Evolutionary conservation across 2,888 invertebrate genomes (phyloP).

Genomic region (Diarsia rubi): DNA sequence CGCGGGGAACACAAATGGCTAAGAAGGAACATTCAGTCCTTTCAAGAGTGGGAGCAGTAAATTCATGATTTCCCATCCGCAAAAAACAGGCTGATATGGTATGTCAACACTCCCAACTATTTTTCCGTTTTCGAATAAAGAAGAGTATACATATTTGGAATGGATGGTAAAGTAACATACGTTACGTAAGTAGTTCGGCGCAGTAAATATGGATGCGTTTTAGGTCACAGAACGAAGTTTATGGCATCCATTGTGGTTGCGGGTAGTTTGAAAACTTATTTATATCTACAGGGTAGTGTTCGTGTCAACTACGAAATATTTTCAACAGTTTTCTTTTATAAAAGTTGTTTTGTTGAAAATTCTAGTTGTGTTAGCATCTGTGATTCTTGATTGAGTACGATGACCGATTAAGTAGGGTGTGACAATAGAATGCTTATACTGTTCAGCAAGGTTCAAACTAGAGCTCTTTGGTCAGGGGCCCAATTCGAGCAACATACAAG

Average conservation of each 20-base stretch:
- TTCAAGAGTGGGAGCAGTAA: no score
- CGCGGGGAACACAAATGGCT: no score
- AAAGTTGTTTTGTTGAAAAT: background rate
- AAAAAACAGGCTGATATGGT: no score
- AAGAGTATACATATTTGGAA: constrained; percentile 5
- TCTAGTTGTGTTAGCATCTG: background rate
- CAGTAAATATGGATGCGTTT: constrained; percentile 45
- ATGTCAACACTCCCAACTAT: background rate
- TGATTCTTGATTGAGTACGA: background rate
- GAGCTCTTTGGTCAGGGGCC: no score
- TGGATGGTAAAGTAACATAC: background rate
- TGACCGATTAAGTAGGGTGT: no score
- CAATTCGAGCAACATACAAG: no score
- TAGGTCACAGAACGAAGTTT: constrained; percentile 29
- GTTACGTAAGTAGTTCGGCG: constrained; percentile 23
- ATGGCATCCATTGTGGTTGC: constrained; percentile 18
- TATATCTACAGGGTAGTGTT: background rate
- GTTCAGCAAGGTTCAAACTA: no score
- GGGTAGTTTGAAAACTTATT: constrained; percentile 30
- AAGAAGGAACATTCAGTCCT: no score
- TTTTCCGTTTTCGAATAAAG: background rate
- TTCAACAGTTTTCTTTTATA: background rate
- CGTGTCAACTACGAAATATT: constrained; percentile 7
- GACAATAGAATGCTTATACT: no score
- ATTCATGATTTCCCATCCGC: no score